phyloP scores from a whole-genome alignment of 2,113 vertebrate species.

The Pristiophorus japonicus region DNA sequence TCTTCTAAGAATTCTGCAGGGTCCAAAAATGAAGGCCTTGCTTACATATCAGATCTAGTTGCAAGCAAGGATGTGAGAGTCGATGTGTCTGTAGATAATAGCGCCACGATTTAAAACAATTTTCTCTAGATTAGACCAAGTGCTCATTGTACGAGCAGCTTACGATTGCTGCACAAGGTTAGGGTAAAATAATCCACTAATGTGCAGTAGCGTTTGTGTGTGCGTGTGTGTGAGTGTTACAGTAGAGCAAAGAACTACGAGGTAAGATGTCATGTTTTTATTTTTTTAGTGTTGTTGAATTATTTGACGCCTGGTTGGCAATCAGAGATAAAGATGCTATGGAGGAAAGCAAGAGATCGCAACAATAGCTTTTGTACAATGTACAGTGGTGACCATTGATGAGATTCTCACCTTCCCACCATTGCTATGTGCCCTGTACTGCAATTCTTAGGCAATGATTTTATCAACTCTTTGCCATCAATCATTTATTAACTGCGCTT shows the following conservation, averaged over 20 bases:
- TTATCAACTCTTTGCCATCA: neutral
- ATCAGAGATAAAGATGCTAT: neutral
- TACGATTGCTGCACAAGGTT: neutral
- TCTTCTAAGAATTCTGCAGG: conserved; percentile 24
- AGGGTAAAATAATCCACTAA: neutral
- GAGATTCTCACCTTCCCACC: neutral
- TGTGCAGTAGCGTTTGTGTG: neutral
- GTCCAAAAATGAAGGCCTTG: conserved; percentile 29
- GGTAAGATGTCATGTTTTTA: neutral
- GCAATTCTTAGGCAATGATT: neutral
- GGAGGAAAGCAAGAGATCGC: neutral
- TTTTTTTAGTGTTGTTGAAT: neutral
- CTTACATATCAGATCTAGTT: conserved; percentile 31
- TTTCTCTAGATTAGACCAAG: conserved; percentile 37
- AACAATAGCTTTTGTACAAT: neutral
- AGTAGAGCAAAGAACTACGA: neutral
- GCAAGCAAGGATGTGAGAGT: conserved; percentile 38
- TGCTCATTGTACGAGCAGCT: neutral
- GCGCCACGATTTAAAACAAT: conserved; percentile 23
- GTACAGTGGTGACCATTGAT: neutral
- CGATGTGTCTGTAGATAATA: conserved; percentile 36
- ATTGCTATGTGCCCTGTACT: neutral
- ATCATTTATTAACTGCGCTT: neutral
- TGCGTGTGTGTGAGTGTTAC: neutral
- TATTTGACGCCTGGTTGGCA: neutral